phyloP scores from a whole-genome alignment of 1,140 invertebrate species.

The Cheumatopsyche charites region DNA sequence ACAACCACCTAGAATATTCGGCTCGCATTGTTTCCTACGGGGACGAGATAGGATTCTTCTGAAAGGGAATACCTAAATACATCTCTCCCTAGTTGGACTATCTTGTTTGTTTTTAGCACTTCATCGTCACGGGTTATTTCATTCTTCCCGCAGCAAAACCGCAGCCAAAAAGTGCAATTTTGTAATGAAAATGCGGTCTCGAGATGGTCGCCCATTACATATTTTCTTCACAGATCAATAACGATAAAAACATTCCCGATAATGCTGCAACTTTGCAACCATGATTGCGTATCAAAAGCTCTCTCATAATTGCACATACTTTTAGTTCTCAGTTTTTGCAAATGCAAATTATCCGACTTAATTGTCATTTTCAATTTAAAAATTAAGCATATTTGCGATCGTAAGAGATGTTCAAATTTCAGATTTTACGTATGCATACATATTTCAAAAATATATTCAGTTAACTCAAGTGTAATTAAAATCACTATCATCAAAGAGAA shows the following conservation, averaged over 20 bases:
- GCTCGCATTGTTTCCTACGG: slow-evolving; percentile 15
- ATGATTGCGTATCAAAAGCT: not conserved
- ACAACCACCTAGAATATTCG: not conserved
- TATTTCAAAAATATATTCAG: not conserved
- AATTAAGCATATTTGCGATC: not conserved
- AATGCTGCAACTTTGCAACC: too few relatives aligned
- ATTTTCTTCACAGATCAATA: too few relatives aligned
- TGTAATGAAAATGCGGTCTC: too few relatives aligned
- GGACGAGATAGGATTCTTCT: slow-evolving; percentile 5
- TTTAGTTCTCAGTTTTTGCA: not conserved
- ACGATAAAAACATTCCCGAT: too few relatives aligned
- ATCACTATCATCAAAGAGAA: not conserved
- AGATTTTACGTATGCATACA: too few relatives aligned
- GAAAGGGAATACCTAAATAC: slow-evolving; percentile 45
- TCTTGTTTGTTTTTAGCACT: slow-evolving; percentile 34
- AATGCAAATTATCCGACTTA: not conserved
- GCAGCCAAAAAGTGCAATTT: too few relatives aligned
- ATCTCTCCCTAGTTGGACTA: slow-evolving; percentile 19
- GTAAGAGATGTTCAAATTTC: not conserved
- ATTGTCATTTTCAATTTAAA: not conserved
- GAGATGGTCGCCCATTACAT: too few relatives aligned
- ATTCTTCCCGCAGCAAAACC: slow-evolving; percentile 21
- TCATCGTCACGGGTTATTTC: slow-evolving; percentile 32
- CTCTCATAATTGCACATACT: slow-evolving; percentile 22
- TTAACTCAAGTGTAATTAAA: not conserved